phyloP scores from a whole-genome alignment of 2,797 vertebrate genomes.

The Bradypodion ventrale region DNA sequence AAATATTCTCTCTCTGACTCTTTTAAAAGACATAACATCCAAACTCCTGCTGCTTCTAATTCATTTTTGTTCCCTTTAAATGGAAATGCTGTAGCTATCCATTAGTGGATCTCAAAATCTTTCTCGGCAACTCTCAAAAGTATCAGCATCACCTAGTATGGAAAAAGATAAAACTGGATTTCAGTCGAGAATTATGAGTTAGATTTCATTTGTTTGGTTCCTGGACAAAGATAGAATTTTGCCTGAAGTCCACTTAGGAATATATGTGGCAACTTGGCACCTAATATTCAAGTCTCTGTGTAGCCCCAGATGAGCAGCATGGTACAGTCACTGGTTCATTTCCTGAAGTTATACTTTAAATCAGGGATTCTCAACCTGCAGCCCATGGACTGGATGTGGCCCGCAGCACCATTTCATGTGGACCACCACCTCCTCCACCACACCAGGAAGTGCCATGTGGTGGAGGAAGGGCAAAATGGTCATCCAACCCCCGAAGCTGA shows the following conservation, averaged over 20 bases:
- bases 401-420: too few species aligned
- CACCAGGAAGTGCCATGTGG: too few species aligned
- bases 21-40: conserved; percentile 36
- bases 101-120: background rate
- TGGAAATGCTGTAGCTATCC: background rate
- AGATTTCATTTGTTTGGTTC: too few species aligned
- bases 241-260: too few species aligned
- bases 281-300: too few species aligned
- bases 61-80: conserved; percentile 30
- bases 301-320: background rate
- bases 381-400: too few species aligned
- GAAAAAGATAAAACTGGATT: background rate
- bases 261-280: background rate
- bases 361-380: too few species aligned
- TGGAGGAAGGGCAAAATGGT: too few species aligned
- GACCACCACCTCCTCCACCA: too few species aligned
- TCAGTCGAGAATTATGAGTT: too few species aligned
- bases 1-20: background rate
- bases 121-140: background rate
- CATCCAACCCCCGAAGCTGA: too few species aligned
- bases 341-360: conserved; percentile 5
- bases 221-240: background rate
- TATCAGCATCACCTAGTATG: background rate
- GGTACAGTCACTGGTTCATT: background rate
- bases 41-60: conserved; percentile 13